These are phyloP conservation scores for Smittia sp. DNA, from an alignment of 2,888 invertebrate species.

Conservation along the genomic window DNA sequence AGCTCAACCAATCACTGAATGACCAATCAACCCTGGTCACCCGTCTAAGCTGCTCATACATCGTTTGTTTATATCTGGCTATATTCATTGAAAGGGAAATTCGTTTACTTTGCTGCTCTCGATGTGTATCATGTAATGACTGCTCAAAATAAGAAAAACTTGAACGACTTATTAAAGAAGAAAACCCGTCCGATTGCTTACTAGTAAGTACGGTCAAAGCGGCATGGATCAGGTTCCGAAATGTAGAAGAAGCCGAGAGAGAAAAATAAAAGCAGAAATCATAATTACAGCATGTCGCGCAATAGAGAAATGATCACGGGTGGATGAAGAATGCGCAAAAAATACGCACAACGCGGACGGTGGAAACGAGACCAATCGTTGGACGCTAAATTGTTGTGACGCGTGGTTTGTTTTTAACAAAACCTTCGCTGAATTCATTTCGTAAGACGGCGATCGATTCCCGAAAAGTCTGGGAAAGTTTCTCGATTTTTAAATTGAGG, in stretches of 20 bases:
- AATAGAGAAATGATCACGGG: neutral
- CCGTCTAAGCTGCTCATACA: neutral
- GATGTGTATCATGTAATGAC: neutral
- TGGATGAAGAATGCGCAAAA: neutral
- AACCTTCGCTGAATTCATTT: neutral
- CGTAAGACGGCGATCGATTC: neutral
- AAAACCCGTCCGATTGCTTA: neutral
- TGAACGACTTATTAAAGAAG: neutral
- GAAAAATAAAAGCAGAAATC: neutral
- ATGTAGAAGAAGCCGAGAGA: neutral
- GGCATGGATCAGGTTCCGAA: neutral
- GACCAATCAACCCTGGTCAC: neutral
- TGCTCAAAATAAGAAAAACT: neutral
- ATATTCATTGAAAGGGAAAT: neutral
- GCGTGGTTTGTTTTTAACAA: neutral
- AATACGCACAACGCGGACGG: neutral
- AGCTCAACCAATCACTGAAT: neutral
- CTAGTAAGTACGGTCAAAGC: neutral
- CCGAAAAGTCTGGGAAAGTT: neutral
- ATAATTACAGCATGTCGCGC: conserved; percentile 37
- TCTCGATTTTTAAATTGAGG: no score
- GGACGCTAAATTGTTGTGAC: neutral
- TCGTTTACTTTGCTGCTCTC: neutral
- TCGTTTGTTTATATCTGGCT: neutral
- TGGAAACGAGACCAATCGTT: neutral